Evolutionary conservation across 2,888 invertebrate genomes (phyloP).

Genomic region (Atethmia centrago): DNA sequence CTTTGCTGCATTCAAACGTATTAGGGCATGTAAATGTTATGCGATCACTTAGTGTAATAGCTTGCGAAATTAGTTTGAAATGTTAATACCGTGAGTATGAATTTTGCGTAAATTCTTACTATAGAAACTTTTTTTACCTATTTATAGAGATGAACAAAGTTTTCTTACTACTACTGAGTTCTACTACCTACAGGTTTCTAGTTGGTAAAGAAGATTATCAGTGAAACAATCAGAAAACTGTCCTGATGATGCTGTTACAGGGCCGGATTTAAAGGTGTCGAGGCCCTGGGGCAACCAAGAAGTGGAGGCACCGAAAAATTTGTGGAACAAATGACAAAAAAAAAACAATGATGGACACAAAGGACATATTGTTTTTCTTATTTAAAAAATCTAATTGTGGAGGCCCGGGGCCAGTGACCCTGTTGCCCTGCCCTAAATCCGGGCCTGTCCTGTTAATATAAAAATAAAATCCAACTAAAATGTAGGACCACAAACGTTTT

Average conservation of each 20-base stretch:
- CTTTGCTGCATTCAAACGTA: constrained; percentile 85
- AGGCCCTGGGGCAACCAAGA: no score
- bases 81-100: constrained; percentile 26
- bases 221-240: neutral
- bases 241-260: neutral
- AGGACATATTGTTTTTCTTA: no score
- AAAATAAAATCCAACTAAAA: constrained; percentile 15
- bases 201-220: neutral
- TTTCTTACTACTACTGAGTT: neutral
- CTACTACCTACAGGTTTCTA: neutral
- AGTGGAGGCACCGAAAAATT: no score
- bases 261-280: no score
- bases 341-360: no score
- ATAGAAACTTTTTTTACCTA: neutral
- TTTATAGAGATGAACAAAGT: neutral
- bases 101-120: constrained; percentile 8
- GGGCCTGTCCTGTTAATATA: neutral
- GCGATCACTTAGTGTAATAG: constrained; percentile 87
- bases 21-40: constrained; percentile 90
- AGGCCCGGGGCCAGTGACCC: no score
- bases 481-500: neutral
- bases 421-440: no score
- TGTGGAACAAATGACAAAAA: no score
- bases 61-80: constrained; percentile 76
- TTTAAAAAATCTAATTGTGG: no score